A percentile compares a stretch with the other conserved stretches of the same genome.
Conservation (phyloP, 2,113 vertebrate species). For the Phainopepla nitens region DNA sequence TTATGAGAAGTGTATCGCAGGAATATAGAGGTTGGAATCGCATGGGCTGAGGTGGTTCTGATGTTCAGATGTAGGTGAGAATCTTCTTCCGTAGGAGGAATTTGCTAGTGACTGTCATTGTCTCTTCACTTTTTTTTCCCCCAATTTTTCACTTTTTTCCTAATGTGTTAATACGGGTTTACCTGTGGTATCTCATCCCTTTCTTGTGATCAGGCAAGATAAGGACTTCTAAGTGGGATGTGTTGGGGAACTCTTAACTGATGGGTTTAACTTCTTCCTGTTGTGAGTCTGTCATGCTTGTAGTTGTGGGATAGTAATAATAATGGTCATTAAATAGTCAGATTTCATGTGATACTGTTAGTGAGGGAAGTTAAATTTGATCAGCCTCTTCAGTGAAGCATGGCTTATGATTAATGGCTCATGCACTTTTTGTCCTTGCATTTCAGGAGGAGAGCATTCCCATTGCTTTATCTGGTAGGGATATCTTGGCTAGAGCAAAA, state of each 20-base stretch:
- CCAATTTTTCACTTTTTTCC: not conserved
- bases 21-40: not conserved
- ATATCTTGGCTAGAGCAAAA: slow-evolving; percentile 99
- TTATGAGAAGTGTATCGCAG: not conserved
- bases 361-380: not conserved
- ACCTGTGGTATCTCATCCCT: not conserved
- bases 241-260: not conserved
- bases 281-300: not conserved
- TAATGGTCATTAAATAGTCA: not conserved
- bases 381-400: not conserved
- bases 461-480: slow-evolving; percentile 98
- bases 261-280: not conserved
- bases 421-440: not conserved
- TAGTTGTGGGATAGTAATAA: not conserved
- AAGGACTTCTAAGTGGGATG: not conserved
- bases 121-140: not conserved
- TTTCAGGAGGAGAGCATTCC: slow-evolving; percentile 98
- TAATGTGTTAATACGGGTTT: not conserved
- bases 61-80: not conserved
- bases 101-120: not conserved
- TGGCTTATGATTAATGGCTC: not conserved
- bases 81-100: not conserved
- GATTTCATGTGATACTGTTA: not conserved
- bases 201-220: not conserved
- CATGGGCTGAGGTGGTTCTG: not conserved